Base-by-base conservation (phyloP, 2,888 invertebrate species). In the Belgica antarctica region DNA sequence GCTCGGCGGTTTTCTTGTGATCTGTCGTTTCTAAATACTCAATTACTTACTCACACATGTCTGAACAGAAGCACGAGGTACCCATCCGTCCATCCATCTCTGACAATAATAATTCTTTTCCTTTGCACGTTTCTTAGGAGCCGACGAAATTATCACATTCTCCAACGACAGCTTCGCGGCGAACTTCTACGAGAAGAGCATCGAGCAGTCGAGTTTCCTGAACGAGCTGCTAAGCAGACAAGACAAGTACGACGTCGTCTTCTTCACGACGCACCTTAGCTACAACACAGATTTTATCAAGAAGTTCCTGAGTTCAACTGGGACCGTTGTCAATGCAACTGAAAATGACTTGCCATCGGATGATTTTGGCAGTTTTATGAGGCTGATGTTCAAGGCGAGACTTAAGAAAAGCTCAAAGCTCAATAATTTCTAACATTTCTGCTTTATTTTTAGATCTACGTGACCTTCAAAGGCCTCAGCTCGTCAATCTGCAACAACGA, bases 281-380 rank as follows among this genome's bases (percentile, higher is more conserved):
- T 72, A 71, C 61, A 73, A 74, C 34, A 72, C 66, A 75, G 75
- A 72, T 71, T 77, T 68, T 73, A 71, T 59, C 70, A 73, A 25
- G 73, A 76, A 47, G 73, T 79, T 27, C 71, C 72, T 27, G 73
- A 73, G 74, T 36, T 71, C 61, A 7, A 66, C 74, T 62, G 77
- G 78, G 17, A 72, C 70, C 31, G 70, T 79, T 27, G 78, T 85
- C 46, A 82, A 83, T 28, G 83, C 85, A 1, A 74, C 81, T 70
- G 81, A 83, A 41, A 78, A 81, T 72, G 73, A 77, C 68, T 76
- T 83, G 66, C 75, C 77, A 2, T 84, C 84, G 0, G 86, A 86
- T 76, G 76, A 80, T 1, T 81, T 81, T 74, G 84, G 84, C 59
- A 77, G 82, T 72, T 72, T 85, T 59, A 75, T 79, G 62, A 80